These are phyloP conservation scores for Solenopsis invicta DNA, from an alignment of 1,140 invertebrate species.

Conservation along the genomic window DNA sequence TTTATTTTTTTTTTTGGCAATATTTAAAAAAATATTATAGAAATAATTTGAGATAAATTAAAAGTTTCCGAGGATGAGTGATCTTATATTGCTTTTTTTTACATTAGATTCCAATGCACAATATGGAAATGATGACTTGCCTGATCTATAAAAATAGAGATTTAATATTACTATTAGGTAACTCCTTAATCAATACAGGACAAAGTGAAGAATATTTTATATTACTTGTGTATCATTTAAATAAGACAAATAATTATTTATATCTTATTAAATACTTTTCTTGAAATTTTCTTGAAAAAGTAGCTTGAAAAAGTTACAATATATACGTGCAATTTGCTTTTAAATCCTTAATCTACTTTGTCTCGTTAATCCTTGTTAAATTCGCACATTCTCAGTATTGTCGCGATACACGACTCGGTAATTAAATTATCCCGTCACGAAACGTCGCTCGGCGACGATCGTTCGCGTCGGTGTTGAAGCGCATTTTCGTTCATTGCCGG, in stretches of 20 bases:
- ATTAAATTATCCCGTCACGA: conserved; percentile 62
- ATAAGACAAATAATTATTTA: neutral
- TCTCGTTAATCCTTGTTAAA: neutral
- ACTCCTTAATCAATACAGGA: neutral
- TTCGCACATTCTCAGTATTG: neutral
- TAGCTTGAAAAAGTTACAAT: neutral
- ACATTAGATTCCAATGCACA: too few relatives aligned
- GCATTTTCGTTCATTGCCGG: conserved; percentile 34
- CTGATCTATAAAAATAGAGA: too few relatives aligned
- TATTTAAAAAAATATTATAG: too few relatives aligned
- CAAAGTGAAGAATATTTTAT: neutral
- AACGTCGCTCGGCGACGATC: conserved; percentile 24
- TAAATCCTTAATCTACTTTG: neutral
- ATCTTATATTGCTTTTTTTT: too few relatives aligned
- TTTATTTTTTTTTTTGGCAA: too few relatives aligned
- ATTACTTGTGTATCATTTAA: neutral
- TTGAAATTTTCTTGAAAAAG: too few relatives aligned
- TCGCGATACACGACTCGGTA: neutral
- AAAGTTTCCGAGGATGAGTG: too few relatives aligned
- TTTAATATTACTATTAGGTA: too few relatives aligned
- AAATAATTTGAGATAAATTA: too few relatives aligned
- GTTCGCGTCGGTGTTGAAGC: conserved; percentile 19
- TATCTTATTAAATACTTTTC: neutral
- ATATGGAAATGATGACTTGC: too few relatives aligned
- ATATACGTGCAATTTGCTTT: neutral